A percentile compares a stretch with the other conserved stretches of the same genome.
Evolutionary conservation across 2,113 vertebrate species (phyloP).

Genomic region (Andinoacara biseriatus): DNA sequence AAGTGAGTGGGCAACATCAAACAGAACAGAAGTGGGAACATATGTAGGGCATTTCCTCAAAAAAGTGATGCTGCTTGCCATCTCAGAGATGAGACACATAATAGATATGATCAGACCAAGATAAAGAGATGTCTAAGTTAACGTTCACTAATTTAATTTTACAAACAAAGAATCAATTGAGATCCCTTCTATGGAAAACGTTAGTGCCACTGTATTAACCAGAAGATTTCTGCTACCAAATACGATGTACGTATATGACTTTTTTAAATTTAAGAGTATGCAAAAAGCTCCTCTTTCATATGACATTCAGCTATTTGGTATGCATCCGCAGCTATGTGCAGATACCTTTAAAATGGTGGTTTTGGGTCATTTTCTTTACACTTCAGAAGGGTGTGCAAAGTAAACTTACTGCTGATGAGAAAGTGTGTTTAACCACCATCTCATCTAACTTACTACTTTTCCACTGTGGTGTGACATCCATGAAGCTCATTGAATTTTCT

Average conservation of each 20-base stretch:
- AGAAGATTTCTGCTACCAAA: background rate
- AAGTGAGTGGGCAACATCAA: background rate
- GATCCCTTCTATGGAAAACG: background rate
- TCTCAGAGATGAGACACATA: background rate
- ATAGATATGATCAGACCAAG: background rate
- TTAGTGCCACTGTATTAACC: background rate
- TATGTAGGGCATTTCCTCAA: background rate
- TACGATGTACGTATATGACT: background rate
- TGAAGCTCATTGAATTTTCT: conserved; percentile 13
- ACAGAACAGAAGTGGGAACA: background rate
- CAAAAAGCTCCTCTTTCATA: too few relatives aligned
- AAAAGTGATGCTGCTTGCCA: background rate
- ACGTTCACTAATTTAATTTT: background rate
- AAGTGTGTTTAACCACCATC: conserved; percentile 24
- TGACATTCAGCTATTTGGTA: background rate
- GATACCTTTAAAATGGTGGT: background rate
- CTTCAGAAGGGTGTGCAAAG: background rate
- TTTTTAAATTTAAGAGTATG: background rate
- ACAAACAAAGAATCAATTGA: background rate
- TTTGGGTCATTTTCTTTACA: background rate
- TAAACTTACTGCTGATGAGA: background rate
- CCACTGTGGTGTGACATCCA: conserved; percentile 21
- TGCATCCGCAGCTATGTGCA: background rate
- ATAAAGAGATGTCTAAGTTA: background rate
- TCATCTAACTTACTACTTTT: conserved; percentile 24